phyloP scores from a whole-genome alignment of 2,113 vertebrate species.

The Phycodurus eques region DNA sequence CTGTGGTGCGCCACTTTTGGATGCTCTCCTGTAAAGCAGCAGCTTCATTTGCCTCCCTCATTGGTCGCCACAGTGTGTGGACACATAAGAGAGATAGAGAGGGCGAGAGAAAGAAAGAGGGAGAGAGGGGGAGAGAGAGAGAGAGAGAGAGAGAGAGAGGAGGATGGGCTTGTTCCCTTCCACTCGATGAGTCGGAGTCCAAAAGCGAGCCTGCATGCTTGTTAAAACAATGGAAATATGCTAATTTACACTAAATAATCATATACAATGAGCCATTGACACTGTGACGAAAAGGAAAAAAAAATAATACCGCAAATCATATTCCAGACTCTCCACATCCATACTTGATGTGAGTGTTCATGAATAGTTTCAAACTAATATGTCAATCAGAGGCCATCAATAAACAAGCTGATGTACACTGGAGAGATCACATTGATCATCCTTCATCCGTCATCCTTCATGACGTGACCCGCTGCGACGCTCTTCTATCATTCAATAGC shows the following conservation, averaged over 20 bases:
- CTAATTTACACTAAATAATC: background rate
- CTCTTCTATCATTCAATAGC: slow-evolving; percentile 25
- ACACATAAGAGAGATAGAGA: background rate
- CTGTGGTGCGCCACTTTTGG: slow-evolving; percentile 1
- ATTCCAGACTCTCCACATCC: background rate
- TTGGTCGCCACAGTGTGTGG: background rate
- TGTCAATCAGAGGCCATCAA: background rate
- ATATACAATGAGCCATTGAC: background rate
- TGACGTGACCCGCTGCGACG: slow-evolving; percentile 8
- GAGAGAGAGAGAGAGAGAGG: background rate
- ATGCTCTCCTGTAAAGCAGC: slow-evolving; percentile 1
- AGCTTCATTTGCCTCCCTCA: slow-evolving; percentile 9
- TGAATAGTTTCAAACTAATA: slow-evolving; percentile 4
- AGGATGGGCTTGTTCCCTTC: slow-evolving; percentile 4
- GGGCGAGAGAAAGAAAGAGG: background rate
- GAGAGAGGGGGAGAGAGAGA: background rate
- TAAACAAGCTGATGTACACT: background rate
- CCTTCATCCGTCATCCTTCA: background rate
- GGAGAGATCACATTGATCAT: background rate
- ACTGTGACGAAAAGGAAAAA: background rate
- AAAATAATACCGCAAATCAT: background rate
- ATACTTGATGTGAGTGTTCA: background rate
- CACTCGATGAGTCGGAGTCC: background rate
- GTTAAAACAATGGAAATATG: background rate
- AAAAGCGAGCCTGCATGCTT: slow-evolving; percentile 1